Evolutionary conservation across 2,888 invertebrate genomes (phyloP), one percentile per base, ranked within the genome.

Genomic region (Blastobasis adustella): DNA sequence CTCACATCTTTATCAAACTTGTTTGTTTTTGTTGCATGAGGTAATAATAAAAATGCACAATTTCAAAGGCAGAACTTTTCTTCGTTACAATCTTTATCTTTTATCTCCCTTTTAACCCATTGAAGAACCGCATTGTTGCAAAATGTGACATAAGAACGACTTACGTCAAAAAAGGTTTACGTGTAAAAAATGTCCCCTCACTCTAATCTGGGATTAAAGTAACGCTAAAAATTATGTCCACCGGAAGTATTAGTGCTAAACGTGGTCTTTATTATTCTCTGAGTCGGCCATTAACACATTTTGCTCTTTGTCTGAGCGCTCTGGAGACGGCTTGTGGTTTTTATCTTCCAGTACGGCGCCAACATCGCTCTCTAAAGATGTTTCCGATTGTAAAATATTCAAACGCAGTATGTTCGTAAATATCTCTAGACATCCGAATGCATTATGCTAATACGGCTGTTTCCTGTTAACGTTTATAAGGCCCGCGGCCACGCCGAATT

Each of bases 401-500:
- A 67, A 66, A 65, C 67, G 64, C 57, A 65, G 69, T 70, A 66
- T 62, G 63, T 65, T 23, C 65, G 65, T 71, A 76, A 77, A 78
- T 81, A 73, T 76, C 63, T 71, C 76, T 69, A 67, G 73, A 73
- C 73, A 77, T 65, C 73, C 74, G 69, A 82, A 81, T 81, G 79
- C 79, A 79, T 81, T 82, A 86, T 85, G 83, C 69, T 73, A 82
- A 80, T 84, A 60, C 69, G 53, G 66, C 60, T 68, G 71, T 79
- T 83, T 84, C 78, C 82, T 82, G 79, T 73, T 74, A 84, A 77
- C 66, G 64, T 68, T 60, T 63, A 57, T 66, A 55, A 58, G 57
- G 61, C 58, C 59, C 52, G 47, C 49, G 45, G 39, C 51, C 53
- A 50, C 36, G 61, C 67, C 65, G 66, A 73, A 79, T 83, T 78